Evolutionary conservation across 2,113 vertebrate species (phyloP).

Genomic region (Danio rerio): DNA sequence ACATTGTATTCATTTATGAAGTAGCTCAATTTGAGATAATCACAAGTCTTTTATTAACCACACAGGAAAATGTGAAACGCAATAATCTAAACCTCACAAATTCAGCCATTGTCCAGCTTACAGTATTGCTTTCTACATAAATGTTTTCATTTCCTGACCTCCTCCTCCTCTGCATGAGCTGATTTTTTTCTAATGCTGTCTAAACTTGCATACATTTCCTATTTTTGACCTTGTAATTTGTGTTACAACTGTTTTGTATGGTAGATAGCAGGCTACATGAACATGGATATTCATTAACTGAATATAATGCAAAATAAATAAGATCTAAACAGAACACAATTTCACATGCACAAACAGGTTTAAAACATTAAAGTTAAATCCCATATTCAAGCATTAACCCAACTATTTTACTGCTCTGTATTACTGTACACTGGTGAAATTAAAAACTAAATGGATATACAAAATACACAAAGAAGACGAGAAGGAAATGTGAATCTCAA

Average conservation of each 20-base stretch:
- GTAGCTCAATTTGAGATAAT: conserved; percentile 16
- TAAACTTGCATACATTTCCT: neutral
- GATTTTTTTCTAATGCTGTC: too few species aligned
- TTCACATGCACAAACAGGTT: neutral
- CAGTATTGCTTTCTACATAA: neutral
- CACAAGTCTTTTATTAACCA: conserved; percentile 14
- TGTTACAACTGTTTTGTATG: neutral
- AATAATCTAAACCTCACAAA: neutral
- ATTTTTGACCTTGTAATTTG: neutral
- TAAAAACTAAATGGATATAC: too few species aligned
- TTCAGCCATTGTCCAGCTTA: neutral
- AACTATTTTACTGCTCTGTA: too few species aligned
- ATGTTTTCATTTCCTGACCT: conserved; percentile 18
- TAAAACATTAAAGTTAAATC: neutral
- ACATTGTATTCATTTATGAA: conserved; percentile 5
- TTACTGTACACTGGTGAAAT: too few species aligned
- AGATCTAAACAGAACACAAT: neutral
- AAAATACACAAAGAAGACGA: too few species aligned
- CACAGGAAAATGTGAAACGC: neutral
- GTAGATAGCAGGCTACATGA: too few species aligned
- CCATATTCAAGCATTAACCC: neutral
- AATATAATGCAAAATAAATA: neutral
- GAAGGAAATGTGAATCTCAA: too few species aligned
- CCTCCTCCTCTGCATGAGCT: neutral
- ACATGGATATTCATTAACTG: neutral